Evolutionary conservation across 2,888 invertebrate genomes (phyloP), one percentile per base, ranked within the genome.

Genomic region (Drosophila affinis): DNA sequence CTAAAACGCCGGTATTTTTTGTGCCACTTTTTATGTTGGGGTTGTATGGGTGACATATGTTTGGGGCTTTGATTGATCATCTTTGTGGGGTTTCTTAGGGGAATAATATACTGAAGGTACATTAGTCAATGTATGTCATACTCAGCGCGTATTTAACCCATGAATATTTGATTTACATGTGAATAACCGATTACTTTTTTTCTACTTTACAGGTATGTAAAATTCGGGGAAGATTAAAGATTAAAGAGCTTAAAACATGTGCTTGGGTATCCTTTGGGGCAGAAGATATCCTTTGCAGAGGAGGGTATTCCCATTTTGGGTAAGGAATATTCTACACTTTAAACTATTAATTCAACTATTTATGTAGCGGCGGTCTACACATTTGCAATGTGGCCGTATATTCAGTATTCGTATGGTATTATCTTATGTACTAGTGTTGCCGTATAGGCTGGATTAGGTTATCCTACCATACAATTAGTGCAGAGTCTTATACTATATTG

Each of bases 161-260:
- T 39, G 39, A 39, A n/a, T 39, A 39, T 39, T 39, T 39, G 2
- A 39, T 39, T 39, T 14, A 49, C n/a, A 0, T 24, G 17, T n/a
- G 32, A 70, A 27, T 27, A 24, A n/a, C 10, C 3, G 32, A 12
- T 63, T 14, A 9, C 12, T 48, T 39, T 39, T 24, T 27, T 29
- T 21, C 18, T 56, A 60, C 49, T 24, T 81, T 81, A 0, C 85
- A 81, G 81, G 81, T 81, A 71, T 59, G 56, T 18, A 3, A 7
- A n/a, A 7, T 7, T 39, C n/a, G 7, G 0, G 14, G 7, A 39
- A 39, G 7, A 39, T 39, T n/a, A 39, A 39, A 7, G 14, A 39
- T 18, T 1, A 18, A 18, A 18, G 18, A 18, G 18, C 1, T 18
- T 18, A 18, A 18, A 18, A 18, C 18, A 18, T 2, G 14, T 39